A percentile compares a stretch with the other conserved stretches of the same genome.
These are phyloP conservation scores for Neodontobutis hainanensis DNA, from an alignment of 2,113 vertebrate species.

Conservation along the genomic window DNA sequence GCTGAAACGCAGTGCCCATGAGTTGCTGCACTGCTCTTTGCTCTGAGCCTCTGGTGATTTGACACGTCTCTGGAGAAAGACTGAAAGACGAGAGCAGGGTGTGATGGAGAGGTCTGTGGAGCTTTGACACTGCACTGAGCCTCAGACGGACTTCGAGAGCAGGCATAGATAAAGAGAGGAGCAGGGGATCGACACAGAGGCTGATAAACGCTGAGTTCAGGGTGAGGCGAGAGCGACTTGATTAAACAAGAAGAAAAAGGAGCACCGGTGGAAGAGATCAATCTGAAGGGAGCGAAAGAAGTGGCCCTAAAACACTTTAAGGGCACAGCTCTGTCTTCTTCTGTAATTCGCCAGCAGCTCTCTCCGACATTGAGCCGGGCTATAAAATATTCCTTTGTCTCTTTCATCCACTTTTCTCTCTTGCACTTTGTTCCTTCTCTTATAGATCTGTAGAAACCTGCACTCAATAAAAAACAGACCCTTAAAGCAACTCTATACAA, in stretches of 20 bases:
- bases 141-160: constrained; percentile 47
- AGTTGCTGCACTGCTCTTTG: too few species aligned
- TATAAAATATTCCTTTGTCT: constrained; percentile 69
- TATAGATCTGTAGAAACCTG: constrained; percentile 32
- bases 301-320: constrained; percentile 55
- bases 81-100: constrained; percentile 36
- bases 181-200: constrained; percentile 30
- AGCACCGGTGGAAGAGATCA: constrained; percentile 40
- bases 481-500: too few species aligned
- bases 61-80: constrained; percentile 39
- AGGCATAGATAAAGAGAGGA: constrained; percentile 45
- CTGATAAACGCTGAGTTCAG: constrained; percentile 43
- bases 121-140: constrained; percentile 39
- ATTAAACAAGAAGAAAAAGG: constrained; percentile 57
- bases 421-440: constrained; percentile 5
- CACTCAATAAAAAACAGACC: neutral
- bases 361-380: constrained; percentile 68
- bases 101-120: constrained; percentile 52
- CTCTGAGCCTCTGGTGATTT: constrained; percentile 24
- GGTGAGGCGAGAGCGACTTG: constrained; percentile 41
- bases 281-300: constrained; percentile 33
- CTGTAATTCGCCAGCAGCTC: constrained; percentile 71
- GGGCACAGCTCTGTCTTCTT: constrained; percentile 49
- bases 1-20: too few species aligned
- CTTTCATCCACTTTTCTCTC: constrained; percentile 24